Evolutionary conservation across 2,888 invertebrate genomes (phyloP), one percentile per base, ranked within the genome.

Genomic region (Rhorus exstirpatorius): DNA sequence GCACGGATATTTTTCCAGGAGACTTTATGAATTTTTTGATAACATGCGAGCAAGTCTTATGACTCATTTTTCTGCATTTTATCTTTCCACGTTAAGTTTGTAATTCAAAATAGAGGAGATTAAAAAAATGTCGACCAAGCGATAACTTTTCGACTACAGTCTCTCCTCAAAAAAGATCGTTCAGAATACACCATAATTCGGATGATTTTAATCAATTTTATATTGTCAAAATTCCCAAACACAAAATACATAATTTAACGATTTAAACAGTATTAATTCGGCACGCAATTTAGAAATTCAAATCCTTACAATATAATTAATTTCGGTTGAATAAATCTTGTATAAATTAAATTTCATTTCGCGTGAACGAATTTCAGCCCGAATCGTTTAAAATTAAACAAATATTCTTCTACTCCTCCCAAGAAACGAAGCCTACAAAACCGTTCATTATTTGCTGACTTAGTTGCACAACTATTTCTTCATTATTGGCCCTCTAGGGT

Each of bases 11-110:
- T 55, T 76, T 21, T 7, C 41, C 12, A 63, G 46, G n/a, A 72
- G 35, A 60, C 58, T 71, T 63, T 67, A 60, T 53, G 58, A 60
- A 81, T 77, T 77, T 68, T 61, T 61, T 46, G 31, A 55, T 71
- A 67, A 67, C 51, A 58, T 65, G 26, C 75, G 21, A 65, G 71
- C 24, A 8, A 26, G n/a, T n/a, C 17, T 19, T 12, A n/a, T 14
- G 21, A 19, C n/a, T 2, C 31, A 1, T 26, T 26, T 38, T 26
- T 63, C 1, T 63, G n/a, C 3, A 19, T 38, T 60, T 38, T 17
- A 60, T 60, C 8, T 38, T 60, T 2, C 55, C 44, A 24, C 12
- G 12, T 14, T 53, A 41, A 35, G 17, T 53, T 53, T 35, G 6
- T 31, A 7, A 7, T 4, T 38, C 38, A 38, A 8, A 38, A 38